Percentiles rank a stretch among this genome's conserved stretches.
These are phyloP conservation scores for Heliconius ethilla DNA, from an alignment of 2,888 invertebrate genomes.

Conservation along the genomic window DNA sequence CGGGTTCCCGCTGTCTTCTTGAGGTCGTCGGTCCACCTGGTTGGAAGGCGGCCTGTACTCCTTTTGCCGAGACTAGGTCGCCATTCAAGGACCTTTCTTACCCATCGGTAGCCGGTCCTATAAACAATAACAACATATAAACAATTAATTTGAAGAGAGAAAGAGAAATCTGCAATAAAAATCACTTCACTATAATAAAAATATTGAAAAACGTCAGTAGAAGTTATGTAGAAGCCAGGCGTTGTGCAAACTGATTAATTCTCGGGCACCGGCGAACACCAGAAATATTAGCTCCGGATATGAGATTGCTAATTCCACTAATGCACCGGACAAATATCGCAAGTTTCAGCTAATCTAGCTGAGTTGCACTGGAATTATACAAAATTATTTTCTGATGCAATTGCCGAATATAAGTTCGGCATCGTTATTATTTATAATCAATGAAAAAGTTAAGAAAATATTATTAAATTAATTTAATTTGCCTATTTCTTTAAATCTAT, in stretches of 20 bases:
- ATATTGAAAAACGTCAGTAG: constrained; percentile 37
- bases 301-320: constrained; percentile 81
- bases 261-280: constrained; percentile 68
- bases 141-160: too few species aligned
- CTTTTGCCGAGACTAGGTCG: too few species aligned
- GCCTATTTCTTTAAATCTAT: background rate
- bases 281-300: constrained; percentile 76
- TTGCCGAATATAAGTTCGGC: constrained; percentile 26
- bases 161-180: background rate
- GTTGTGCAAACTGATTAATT: constrained; percentile 75
- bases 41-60: too few species aligned
- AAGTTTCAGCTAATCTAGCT: constrained; percentile 60
- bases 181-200: background rate
- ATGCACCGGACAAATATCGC: constrained; percentile 78
- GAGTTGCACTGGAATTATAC: constrained; percentile 59
- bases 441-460: background rate
- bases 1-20: too few species aligned
- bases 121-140: too few species aligned
- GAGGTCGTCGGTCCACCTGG: too few species aligned
- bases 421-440: background rate
- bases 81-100: too few species aligned
- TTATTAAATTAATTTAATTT: background rate
- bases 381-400: constrained; percentile 46
- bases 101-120: too few species aligned
- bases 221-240: constrained; percentile 45